A percentile compares a stretch with the other conserved stretches of the same genome.
Evolutionary conservation across 2,113 vertebrate species (phyloP).

Genomic region (Buteo buteo): DNA sequence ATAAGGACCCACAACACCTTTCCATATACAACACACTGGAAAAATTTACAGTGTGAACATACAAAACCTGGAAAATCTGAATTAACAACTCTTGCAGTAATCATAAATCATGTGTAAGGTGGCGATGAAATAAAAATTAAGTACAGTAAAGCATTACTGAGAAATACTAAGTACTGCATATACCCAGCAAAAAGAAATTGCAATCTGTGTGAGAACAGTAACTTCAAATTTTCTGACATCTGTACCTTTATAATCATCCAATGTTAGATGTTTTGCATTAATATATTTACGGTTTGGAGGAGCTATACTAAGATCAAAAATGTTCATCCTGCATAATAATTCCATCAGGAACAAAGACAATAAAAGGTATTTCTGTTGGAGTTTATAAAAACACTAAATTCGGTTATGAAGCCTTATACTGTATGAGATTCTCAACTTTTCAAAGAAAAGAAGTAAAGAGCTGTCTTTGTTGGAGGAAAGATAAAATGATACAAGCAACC

Average conservation of each 20-base stretch:
- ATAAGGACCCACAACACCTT: not conserved
- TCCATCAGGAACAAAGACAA: not conserved
- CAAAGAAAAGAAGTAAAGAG: not conserved
- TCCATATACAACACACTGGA: not conserved
- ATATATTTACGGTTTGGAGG: not conserved
- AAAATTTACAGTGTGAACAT: not conserved
- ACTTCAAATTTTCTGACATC: not conserved
- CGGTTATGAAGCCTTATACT: not conserved
- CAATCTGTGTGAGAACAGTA: not conserved
- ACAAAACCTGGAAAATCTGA: not conserved
- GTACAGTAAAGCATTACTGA: not conserved
- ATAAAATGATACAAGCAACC: constrained; percentile 18
- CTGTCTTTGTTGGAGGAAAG: not conserved
- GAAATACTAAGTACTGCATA: not conserved
- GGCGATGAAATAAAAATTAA: not conserved
- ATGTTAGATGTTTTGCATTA: not conserved
- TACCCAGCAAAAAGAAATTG: not conserved
- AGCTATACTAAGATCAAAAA: not conserved
- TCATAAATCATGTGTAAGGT: not conserved
- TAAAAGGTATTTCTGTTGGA: not conserved
- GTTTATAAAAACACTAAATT: not conserved
- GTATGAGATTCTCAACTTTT: not conserved
- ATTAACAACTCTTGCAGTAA: not conserved
- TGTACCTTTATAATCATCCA: not conserved
- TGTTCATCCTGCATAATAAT: not conserved